phyloP scores from a whole-genome alignment of 2,888 invertebrate genomes.

The Plagiodera versicolora region DNA sequence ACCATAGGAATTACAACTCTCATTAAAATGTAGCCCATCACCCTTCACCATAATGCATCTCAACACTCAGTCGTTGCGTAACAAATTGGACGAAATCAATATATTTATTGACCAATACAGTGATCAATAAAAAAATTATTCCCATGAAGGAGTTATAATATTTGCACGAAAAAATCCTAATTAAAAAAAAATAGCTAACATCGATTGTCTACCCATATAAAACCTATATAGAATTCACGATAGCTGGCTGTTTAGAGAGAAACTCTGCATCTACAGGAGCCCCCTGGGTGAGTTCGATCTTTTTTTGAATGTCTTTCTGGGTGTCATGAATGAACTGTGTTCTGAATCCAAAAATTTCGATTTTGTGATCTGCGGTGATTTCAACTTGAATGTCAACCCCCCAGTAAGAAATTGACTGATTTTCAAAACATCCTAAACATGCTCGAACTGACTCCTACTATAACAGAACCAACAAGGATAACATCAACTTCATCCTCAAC shows the following conservation, averaged over 20 bases:
- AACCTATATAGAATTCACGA: not conserved
- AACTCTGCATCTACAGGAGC: not conserved
- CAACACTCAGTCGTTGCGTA: conserved; percentile 8
- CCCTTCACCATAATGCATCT: conserved; percentile 7
- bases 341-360: conserved; percentile 4
- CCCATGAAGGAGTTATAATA: conserved; percentile 5
- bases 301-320: conserved; percentile 11
- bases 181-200: not conserved
- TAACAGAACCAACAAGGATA: conserved; percentile 7
- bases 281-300: conserved; percentile 9
- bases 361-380: conserved; percentile 4
- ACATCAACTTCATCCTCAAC: conserved; percentile 6
- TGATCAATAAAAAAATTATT: conserved; percentile 3
- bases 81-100: conserved; percentile 5
- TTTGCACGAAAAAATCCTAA: conserved; percentile 1
- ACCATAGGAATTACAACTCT: conserved; percentile 2
- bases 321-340: not conserved
- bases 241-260: too few species aligned
- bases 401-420: conserved; percentile 2
- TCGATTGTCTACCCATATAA: conserved; percentile 1
- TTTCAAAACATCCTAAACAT: not conserved
- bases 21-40: not conserved
- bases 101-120: not conserved
- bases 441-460: conserved; percentile 1
- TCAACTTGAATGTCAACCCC: not conserved